A percentile compares a stretch with the other conserved stretches of the same genome.
Evolutionary conservation across 2,888 invertebrate genomes (phyloP).

Genomic region (Odontothrips loti): DNA sequence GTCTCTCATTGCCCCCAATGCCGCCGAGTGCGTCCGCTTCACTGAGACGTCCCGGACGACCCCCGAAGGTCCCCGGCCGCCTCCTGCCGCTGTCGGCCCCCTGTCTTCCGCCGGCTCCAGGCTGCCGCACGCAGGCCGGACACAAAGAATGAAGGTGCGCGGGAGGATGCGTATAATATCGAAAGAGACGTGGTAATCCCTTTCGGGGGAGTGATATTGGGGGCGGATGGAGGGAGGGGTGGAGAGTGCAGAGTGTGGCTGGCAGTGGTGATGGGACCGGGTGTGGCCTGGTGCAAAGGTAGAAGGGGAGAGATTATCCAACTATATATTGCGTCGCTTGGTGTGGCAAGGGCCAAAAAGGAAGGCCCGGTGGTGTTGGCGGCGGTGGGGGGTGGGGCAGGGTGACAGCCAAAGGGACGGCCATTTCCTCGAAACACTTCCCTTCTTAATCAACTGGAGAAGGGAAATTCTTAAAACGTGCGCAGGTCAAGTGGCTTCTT

Average conservation of each 20-base stretch:
- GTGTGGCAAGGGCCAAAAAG: not conserved
- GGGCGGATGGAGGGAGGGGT: not conserved
- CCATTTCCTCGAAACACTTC: too few relatives aligned
- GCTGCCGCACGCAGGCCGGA: not conserved
- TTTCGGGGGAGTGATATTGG: not conserved
- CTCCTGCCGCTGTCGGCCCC: not conserved
- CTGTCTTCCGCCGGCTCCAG: not conserved
- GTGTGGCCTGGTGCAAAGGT: not conserved
- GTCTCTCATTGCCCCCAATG: not conserved
- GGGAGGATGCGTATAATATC: slow-evolving; percentile 13
- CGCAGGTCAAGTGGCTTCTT: too few relatives aligned
- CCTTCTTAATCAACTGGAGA: too few relatives aligned
- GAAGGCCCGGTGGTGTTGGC: not conserved
- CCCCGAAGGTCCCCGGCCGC: not conserved
- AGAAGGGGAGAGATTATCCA: not conserved
- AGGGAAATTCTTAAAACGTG: too few relatives aligned
- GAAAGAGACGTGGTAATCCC: not conserved
- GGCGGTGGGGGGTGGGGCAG: not conserved
- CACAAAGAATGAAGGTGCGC: not conserved
- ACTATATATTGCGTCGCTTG: not conserved
- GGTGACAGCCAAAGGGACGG: not conserved
- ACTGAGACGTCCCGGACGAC: not conserved
- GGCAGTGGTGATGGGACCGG: not conserved
- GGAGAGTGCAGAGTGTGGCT: not conserved
- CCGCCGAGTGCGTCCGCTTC: not conserved